phyloP scores from a whole-genome alignment of 2,888 invertebrate genomes.

The Saturnia japonica region DNA sequence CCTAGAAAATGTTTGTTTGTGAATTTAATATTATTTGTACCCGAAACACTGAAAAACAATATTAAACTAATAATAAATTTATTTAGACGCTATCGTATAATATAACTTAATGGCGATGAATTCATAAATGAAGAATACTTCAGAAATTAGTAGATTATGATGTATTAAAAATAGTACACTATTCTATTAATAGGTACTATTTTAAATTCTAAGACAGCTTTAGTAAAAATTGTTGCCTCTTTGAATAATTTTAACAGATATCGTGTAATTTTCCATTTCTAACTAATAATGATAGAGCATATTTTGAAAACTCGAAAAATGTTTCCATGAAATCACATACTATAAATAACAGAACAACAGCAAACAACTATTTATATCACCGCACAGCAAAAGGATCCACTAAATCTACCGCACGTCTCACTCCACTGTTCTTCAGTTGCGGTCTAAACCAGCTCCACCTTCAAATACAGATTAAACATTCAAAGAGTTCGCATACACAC shows the following conservation, averaged over 20 bases:
- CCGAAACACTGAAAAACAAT: too few relatives aligned
- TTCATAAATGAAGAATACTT: too few relatives aligned
- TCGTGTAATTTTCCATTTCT: not conserved
- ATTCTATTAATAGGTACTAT: too few relatives aligned
- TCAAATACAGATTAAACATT: slow-evolving; percentile 79
- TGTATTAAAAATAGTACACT: too few relatives aligned
- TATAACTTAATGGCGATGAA: too few relatives aligned
- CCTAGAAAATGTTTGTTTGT: not conserved
- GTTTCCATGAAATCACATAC: not conserved
- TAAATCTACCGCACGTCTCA: slow-evolving; percentile 20
- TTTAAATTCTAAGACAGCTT: too few relatives aligned
- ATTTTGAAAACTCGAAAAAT: not conserved
- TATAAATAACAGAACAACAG: not conserved
- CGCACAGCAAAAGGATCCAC: not conserved
- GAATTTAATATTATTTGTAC: not conserved
- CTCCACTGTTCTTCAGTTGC: slow-evolving; percentile 15
- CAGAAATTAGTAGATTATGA: too few relatives aligned
- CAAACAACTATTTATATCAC: not conserved
- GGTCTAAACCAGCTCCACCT: slow-evolving; percentile 43
- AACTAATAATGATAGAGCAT: not conserved
- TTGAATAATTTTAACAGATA: too few relatives aligned
- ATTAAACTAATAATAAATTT: too few relatives aligned
- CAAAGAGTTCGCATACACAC: slow-evolving; percentile 79
- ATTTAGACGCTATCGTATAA: too few relatives aligned
- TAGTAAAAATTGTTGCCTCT: too few relatives aligned